These are phyloP conservation scores for Aselliscus stoliczkanus DNA, from an alignment of 2,797 vertebrate genomes.

Conservation along the genomic window DNA sequence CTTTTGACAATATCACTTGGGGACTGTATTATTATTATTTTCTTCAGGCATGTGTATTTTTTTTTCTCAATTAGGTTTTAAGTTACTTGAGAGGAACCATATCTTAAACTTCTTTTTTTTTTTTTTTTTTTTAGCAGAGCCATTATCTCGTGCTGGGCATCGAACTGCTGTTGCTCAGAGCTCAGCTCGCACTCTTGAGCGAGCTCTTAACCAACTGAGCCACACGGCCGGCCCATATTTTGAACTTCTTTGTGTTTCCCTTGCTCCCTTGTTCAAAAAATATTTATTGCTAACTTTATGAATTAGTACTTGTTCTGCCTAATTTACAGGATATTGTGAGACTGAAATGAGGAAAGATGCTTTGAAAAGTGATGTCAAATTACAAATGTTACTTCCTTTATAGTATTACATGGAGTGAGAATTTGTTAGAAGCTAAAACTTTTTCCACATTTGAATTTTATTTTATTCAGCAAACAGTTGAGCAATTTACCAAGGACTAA, in stretches of 20 bases:
- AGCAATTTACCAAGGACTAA: slow-evolving; percentile 2
- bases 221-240: no score
- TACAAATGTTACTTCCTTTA: background rate
- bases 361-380: slow-evolving; percentile 1
- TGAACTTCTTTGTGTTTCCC: background rate
- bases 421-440: slow-evolving; percentile 28
- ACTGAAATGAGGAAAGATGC: slow-evolving; percentile 14
- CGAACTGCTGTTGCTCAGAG: no score
- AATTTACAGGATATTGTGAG: background rate
- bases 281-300: slow-evolving; percentile 28
- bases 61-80: background rate
- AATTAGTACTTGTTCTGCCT: background rate
- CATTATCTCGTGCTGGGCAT: no score
- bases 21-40: background rate
- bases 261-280: background rate
- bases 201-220: no score
- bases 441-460: background rate
- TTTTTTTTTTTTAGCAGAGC: no score
- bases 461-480: background rate
- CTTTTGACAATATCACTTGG: background rate
- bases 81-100: background rate
- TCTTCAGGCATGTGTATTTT: background rate
- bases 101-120: no score
- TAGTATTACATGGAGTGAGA: background rate
- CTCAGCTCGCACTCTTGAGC: no score